Percentiles rank a stretch among this genome's conserved stretches.
Evolutionary conservation across 2,888 invertebrate species (phyloP).

Genomic region (Tiphia femorata): DNA sequence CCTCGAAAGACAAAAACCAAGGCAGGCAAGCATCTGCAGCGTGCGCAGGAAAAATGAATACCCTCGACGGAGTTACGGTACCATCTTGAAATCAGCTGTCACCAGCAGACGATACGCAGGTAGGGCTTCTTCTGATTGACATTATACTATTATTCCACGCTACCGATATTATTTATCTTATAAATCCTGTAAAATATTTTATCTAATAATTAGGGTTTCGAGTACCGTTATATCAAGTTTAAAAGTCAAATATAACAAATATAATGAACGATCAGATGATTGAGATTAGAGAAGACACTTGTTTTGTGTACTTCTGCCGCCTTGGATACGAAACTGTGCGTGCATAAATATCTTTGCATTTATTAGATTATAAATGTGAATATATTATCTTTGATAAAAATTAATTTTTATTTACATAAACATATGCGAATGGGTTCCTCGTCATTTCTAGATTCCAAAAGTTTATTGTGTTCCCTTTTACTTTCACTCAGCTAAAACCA

Average conservation of each 20-base stretch:
- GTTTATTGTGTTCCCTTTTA: no score
- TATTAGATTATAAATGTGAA: not conserved
- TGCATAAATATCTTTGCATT: not conserved
- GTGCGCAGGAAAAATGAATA: conserved; percentile 23
- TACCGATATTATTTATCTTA: no score
- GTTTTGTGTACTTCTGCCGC: not conserved
- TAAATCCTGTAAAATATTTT: no score
- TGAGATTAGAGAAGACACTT: not conserved
- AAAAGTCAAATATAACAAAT: not conserved
- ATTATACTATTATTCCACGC: no score
- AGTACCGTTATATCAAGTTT: no score
- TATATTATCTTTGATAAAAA: not conserved
- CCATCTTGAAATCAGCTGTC: conserved; percentile 56
- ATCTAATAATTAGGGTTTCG: no score
- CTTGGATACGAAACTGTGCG: not conserved
- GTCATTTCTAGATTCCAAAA: no score
- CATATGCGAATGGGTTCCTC: no score
- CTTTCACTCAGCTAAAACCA: no score
- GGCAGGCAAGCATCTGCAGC: conserved; percentile 16
- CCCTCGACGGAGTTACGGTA: conserved; percentile 23
- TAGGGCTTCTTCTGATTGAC: conserved; percentile 24
- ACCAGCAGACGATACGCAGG: conserved; percentile 59
- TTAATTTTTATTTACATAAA: not conserved
- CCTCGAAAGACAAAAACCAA: conserved; percentile 9
- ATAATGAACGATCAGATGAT: not conserved